A percentile compares a stretch with the other conserved stretches of the same genome.
phyloP scores from a whole-genome alignment of 2,797 vertebrate genomes.

The Silurus aristotelis region DNA sequence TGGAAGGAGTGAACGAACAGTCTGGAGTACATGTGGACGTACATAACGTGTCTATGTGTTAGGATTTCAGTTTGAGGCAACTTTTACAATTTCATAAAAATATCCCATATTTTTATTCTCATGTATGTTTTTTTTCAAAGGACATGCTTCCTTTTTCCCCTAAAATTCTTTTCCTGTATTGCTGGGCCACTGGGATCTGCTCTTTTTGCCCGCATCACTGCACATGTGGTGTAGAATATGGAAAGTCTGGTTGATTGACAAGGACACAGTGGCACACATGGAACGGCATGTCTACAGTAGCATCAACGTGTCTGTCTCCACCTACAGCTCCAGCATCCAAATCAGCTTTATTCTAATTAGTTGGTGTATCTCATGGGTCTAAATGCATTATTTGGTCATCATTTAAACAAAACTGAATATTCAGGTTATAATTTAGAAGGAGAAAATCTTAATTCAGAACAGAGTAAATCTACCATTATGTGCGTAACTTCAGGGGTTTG shows the following conservation, averaged over 20 bases:
- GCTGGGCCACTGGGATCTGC: not conserved
- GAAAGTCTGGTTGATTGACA: constrained; percentile 26
- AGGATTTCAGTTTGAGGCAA: not conserved
- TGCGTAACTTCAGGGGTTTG: not conserved
- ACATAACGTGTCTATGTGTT: not conserved
- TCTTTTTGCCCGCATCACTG: constrained; percentile 8
- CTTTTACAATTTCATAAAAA: no score
- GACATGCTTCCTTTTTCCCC: not conserved
- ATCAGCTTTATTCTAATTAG: not conserved
- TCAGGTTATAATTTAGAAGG: not conserved
- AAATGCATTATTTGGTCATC: no score
- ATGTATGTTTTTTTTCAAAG: not conserved
- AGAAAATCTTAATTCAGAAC: not conserved
- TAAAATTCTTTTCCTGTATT: not conserved
- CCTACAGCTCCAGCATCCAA: not conserved
- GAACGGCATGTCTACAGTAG: not conserved
- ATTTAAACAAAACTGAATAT: not conserved
- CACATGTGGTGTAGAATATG: constrained; percentile 1
- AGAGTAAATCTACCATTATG: not conserved
- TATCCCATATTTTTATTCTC: no score
- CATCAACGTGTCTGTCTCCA: constrained; percentile 2
- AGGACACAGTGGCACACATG: constrained; percentile 11
- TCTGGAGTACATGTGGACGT: not conserved
- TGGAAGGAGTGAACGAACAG: not conserved
- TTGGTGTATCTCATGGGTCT: not conserved